These are phyloP conservation scores for Agriotes lineatus DNA, from an alignment of 2,888 invertebrate species.

Conservation along the genomic window DNA sequence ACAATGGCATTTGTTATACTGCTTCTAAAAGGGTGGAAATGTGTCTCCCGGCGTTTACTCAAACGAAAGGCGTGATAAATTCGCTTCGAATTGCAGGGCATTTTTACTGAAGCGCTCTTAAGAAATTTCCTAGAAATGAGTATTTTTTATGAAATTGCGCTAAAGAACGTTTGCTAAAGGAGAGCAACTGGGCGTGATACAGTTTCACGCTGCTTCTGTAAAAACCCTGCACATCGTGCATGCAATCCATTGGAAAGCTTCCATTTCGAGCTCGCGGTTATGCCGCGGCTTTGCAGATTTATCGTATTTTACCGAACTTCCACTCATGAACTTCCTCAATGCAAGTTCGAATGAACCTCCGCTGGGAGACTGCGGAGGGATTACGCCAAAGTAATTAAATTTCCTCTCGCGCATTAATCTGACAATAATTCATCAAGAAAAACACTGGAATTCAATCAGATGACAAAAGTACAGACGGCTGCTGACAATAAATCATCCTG, in stretches of 20 bases:
- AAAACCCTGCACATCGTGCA: neutral
- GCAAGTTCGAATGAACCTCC: neutral
- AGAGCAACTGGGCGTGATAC: too few species aligned
- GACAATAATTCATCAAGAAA: conserved; percentile 9
- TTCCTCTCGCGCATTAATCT: conserved; percentile 10
- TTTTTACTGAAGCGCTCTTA: neutral
- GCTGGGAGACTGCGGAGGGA: neutral
- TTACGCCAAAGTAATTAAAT: conserved; percentile 11
- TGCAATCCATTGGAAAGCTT: neutral
- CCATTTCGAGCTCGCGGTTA: neutral
- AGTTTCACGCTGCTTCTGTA: too few species aligned
- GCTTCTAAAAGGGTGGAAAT: too few species aligned
- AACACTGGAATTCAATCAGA: conserved; percentile 5
- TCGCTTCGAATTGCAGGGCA: too few species aligned
- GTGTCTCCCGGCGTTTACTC: too few species aligned
- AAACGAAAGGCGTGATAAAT: too few species aligned
- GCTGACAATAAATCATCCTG: neutral
- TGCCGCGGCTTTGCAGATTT: neutral
- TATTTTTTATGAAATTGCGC: conserved; percentile 7
- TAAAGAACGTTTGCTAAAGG: conserved; percentile 3
- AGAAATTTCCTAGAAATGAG: conserved; percentile 1
- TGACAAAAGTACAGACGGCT: conserved; percentile 7
- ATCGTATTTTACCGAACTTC: neutral
- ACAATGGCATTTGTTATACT: too few species aligned
- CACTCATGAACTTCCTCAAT: conserved; percentile 6